A percentile compares a stretch with the other conserved stretches of the same genome.
These are phyloP conservation scores for Brachylomia viminalis DNA, from an alignment of 2,888 invertebrate species.

Conservation along the genomic window DNA sequence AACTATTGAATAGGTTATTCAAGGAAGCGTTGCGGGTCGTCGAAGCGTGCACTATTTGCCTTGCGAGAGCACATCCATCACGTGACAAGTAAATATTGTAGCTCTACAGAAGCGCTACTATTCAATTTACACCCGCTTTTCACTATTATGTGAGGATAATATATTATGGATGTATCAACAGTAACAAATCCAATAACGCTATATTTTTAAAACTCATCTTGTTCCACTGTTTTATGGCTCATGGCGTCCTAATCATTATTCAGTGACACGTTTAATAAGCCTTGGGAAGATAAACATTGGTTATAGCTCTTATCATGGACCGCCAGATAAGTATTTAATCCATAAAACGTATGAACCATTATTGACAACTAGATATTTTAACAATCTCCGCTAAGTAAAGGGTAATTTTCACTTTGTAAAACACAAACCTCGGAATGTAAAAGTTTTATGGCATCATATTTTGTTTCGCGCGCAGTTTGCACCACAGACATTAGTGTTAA, in stretches of 20 bases:
- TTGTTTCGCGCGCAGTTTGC: constrained; percentile 37
- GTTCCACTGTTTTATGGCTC: constrained; percentile 18
- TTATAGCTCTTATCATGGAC: constrained; percentile 54
- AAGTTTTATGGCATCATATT: constrained; percentile 38
- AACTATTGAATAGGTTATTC: constrained; percentile 51
- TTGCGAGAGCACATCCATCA: constrained; percentile 66
- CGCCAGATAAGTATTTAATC: constrained; percentile 55
- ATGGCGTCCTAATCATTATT: constrained; percentile 51
- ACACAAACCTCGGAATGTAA: constrained; percentile 29
- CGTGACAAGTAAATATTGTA: constrained; percentile 63
- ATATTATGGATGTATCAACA: constrained; percentile 27
- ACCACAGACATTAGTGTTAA: constrained; percentile 42
- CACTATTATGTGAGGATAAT: constrained; percentile 53
- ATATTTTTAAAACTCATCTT: constrained; percentile 23
- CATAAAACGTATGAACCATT: constrained; percentile 49
- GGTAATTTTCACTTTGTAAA: constrained; percentile 24
- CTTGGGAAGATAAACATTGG: constrained; percentile 62
- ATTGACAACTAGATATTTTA: constrained; percentile 43
- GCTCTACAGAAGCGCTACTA: constrained; percentile 43
- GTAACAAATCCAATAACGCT: constrained; percentile 20
- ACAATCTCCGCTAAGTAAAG: neutral
- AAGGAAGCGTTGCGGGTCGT: constrained; percentile 47
- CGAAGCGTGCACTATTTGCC: constrained; percentile 46
- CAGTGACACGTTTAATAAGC: constrained; percentile 54
- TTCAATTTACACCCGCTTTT: constrained; percentile 61